Evolutionary conservation across 1,140 invertebrate species (phyloP).

Genomic region (Ostrea edulis): DNA sequence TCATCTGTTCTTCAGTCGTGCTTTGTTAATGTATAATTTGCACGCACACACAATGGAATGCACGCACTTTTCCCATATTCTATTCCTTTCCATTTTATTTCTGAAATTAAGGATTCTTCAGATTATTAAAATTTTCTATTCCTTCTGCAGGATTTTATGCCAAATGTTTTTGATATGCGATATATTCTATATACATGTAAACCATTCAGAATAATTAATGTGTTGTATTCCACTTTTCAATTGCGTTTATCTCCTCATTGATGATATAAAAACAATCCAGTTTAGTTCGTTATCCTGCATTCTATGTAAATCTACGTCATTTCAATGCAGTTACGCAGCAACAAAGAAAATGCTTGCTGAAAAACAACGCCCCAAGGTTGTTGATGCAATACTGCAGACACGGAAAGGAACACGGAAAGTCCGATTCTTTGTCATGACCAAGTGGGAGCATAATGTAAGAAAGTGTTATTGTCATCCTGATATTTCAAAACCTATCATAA

Average conservation of each 20-base stretch:
- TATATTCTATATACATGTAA: not conserved
- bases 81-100: no score
- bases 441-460: not conserved
- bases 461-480: not conserved
- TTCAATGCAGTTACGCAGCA: not conserved
- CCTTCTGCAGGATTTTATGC: not conserved
- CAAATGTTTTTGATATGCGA: not conserved
- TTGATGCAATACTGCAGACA: not conserved
- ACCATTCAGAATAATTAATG: not conserved
- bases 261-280: no score
- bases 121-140: no score
- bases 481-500: not conserved
- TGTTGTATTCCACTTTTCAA: no score
- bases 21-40: no score
- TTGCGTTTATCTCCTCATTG: no score
- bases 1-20: not conserved
- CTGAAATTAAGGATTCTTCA: no score
- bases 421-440: slow-evolving; percentile 5
- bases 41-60: no score
- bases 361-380: not conserved
- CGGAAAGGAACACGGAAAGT: not conserved
- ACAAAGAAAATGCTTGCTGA: slow-evolving; percentile 5
- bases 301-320: not conserved
- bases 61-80: no score
- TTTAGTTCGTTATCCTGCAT: no score